A percentile compares a stretch with the other conserved stretches of the same genome.
Conservation (phyloP, 2,113 vertebrate species). For the Thalassarche chlororhynchos region DNA sequence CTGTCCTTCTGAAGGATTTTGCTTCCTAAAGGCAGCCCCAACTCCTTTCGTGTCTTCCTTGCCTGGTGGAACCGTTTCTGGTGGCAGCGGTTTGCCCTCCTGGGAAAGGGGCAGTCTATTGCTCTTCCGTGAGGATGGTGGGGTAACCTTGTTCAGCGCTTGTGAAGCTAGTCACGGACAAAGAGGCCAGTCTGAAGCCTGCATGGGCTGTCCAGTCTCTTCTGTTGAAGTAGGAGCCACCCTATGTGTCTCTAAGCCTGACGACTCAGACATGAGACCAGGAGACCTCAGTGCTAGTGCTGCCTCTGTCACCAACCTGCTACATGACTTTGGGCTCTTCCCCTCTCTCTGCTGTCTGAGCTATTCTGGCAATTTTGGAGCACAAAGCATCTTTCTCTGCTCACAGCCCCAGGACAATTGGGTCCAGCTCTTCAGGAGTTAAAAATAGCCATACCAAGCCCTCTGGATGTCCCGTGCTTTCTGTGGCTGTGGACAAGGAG, state of each 20-base stretch:
- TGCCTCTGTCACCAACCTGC: background rate
- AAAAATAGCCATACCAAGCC: background rate
- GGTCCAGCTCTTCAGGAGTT: background rate
- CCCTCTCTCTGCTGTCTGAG: background rate
- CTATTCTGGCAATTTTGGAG: background rate
- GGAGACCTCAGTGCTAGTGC: background rate
- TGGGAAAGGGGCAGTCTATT: background rate
- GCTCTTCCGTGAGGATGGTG: background rate
- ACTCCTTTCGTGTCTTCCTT: background rate
- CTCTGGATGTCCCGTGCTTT: background rate
- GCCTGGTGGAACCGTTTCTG: background rate
- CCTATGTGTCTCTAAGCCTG: background rate
- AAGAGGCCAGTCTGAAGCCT: background rate
- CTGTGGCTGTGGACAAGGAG: background rate
- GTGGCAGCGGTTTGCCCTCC: background rate
- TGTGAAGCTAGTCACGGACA: background rate
- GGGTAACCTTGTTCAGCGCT: background rate
- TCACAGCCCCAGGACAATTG: background rate
- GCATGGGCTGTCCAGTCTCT: background rate
- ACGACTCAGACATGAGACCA: background rate
- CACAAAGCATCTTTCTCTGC: background rate
- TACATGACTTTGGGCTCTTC: background rate
- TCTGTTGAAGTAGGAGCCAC: background rate
- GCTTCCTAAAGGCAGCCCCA: background rate
- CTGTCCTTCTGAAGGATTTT: background rate